Conservation (phyloP, 2,888 invertebrate species). For the Ephialtes manifestator region DNA sequence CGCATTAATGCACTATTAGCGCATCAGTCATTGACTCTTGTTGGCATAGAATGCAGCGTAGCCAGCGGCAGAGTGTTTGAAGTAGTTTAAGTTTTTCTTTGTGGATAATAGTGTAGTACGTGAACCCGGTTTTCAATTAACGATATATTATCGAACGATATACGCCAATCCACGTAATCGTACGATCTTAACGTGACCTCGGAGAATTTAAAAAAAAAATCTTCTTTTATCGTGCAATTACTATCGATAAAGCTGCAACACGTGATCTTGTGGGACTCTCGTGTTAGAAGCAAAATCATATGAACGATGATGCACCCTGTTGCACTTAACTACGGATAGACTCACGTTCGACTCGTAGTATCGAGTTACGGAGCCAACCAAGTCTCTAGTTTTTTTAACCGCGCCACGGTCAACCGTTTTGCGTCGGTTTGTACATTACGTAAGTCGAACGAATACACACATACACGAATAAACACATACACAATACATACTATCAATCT, state of each 20-base stretch:
- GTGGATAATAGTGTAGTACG: not conserved
- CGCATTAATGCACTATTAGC: conserved; percentile 7
- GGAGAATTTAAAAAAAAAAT: conserved; percentile 1
- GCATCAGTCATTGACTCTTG: conserved; percentile 42
- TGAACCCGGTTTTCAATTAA: conserved; percentile 12
- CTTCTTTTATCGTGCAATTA: conserved; percentile 13
- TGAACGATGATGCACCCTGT: conserved; percentile 21
- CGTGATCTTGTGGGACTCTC: conserved; percentile 30
- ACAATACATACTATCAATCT: not conserved
- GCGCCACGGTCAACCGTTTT: conserved; percentile 7
- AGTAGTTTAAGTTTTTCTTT: conserved; percentile 5
- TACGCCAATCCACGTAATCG: conserved; percentile 1
- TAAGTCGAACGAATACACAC: conserved; percentile 14
- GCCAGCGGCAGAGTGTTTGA: not conserved
- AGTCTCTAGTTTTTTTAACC: conserved; percentile 18
- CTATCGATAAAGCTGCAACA: conserved; percentile 5
- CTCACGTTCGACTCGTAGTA: conserved; percentile 32
- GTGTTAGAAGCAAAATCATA: not conserved
- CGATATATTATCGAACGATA: not conserved
- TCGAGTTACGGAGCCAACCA: conserved; percentile 44
- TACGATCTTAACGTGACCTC: conserved; percentile 23
- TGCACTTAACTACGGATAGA: not conserved
- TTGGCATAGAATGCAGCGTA: conserved; percentile 6
- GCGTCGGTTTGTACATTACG: conserved; percentile 44
- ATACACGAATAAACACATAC: not conserved